These are phyloP conservation scores for Mallotus villosus DNA, from an alignment of 2,797 vertebrate genomes.

Conservation along the genomic window DNA sequence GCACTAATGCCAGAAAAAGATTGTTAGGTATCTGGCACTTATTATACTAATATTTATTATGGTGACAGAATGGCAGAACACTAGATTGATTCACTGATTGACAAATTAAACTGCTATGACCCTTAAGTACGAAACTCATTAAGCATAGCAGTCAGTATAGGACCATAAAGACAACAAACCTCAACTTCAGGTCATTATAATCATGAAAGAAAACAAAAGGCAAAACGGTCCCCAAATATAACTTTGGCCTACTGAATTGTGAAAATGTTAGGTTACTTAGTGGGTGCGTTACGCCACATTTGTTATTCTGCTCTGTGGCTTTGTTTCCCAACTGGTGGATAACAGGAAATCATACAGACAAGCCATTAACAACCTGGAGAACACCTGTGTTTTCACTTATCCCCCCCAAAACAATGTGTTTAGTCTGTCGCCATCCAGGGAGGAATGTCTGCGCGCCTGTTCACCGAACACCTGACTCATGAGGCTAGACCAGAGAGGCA, in stretches of 20 bases:
- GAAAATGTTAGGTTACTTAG: not conserved
- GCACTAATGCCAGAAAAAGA: conserved; percentile 73
- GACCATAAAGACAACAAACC: too few relatives aligned
- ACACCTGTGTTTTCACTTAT: not conserved
- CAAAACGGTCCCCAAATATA: too few relatives aligned
- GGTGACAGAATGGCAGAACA: too few relatives aligned
- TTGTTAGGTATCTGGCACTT: not conserved
- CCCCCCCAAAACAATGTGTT: not conserved
- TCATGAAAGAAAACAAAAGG: too few relatives aligned
- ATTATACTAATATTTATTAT: conserved; percentile 18
- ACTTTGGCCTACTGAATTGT: conserved; percentile 14
- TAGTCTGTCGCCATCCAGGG: not conserved
- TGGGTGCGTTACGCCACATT: not conserved
- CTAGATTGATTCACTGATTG: not conserved
- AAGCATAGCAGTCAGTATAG: too few relatives aligned
- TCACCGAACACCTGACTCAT: conserved; percentile 6
- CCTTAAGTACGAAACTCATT: too few relatives aligned
- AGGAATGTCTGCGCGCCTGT: conserved; percentile 12
- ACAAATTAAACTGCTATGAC: not conserved
- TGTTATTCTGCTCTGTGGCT: not conserved
- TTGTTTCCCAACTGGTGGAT: not conserved
- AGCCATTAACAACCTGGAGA: not conserved
- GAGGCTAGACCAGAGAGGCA: not conserved
- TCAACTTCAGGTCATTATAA: too few relatives aligned
- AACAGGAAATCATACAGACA: conserved; percentile 1